These are phyloP conservation scores for Aegotheles bennettii DNA, from an alignment of 2,113 vertebrate species.

Conservation along the genomic window DNA sequence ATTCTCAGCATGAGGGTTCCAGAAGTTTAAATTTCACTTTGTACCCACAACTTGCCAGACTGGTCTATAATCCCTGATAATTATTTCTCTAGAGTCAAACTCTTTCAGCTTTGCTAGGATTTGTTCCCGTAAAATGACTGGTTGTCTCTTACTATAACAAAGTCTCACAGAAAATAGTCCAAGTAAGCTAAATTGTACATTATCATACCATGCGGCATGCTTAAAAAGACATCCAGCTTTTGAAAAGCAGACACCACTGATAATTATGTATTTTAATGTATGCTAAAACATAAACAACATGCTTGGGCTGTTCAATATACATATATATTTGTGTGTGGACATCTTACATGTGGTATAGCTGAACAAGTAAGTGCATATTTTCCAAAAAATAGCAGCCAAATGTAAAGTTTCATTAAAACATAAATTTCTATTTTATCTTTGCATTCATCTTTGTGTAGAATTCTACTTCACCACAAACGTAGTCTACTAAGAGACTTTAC, in stretches of 20 bases:
- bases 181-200: background rate
- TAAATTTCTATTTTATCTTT: background rate
- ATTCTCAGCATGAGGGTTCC: background rate
- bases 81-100: conserved; percentile 5
- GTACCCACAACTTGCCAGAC: background rate
- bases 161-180: background rate
- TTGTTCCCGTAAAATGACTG: background rate
- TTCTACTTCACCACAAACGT: background rate
- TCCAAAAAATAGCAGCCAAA: accelerated
- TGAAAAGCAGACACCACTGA: background rate
- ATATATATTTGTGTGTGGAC: background rate
- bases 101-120: background rate
- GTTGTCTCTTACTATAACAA: background rate
- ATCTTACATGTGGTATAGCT: background rate
- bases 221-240: background rate
- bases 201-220: background rate
- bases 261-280: background rate
- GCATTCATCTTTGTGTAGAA: background rate
- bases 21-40: conserved; percentile 19
- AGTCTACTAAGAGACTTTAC: background rate
- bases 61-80: conserved; percentile 18
- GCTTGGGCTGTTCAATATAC: background rate
- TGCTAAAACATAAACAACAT: background rate
- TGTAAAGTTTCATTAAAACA: background rate
- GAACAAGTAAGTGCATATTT: background rate